These are phyloP conservation scores for Grammomys surdaster DNA, from an alignment of 2,113 vertebrate genomes.

Conservation along the genomic window DNA sequence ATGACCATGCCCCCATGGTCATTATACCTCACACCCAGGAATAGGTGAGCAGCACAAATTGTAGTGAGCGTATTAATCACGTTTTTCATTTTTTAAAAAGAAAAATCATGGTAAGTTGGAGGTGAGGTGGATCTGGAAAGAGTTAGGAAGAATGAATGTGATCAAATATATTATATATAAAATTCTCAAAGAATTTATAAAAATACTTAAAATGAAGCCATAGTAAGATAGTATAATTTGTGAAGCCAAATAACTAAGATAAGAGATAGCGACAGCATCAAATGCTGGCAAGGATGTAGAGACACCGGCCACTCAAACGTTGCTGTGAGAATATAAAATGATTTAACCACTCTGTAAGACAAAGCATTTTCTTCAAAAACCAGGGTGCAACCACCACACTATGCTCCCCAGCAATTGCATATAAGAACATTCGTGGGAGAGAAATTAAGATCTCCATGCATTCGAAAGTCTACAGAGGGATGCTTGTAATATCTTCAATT, in stretches of 20 bases:
- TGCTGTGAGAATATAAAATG: background rate
- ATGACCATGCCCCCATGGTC: background rate
- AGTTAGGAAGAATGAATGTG: background rate
- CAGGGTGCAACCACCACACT: background rate
- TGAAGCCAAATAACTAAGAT: background rate
- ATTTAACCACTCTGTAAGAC: background rate
- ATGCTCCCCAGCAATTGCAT: background rate
- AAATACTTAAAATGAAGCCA: background rate
- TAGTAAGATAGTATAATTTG: background rate
- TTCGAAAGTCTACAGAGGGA: background rate
- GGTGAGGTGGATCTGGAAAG: background rate
- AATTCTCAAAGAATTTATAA: background rate
- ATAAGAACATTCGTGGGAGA: background rate
- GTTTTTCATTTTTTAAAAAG: background rate
- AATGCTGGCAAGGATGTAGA: background rate
- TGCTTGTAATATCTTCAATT: background rate
- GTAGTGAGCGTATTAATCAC: background rate
- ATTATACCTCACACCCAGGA: background rate
- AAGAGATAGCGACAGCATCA: background rate
- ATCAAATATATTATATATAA: background rate
- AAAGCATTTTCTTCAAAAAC: constrained; percentile 11
- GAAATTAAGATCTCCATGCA: background rate
- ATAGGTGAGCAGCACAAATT: background rate
- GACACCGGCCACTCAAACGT: background rate
- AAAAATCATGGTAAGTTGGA: background rate